These are phyloP conservation scores for Lophochroa leadbeateri DNA, from an alignment of 2,113 vertebrate species.

Conservation along the genomic window DNA sequence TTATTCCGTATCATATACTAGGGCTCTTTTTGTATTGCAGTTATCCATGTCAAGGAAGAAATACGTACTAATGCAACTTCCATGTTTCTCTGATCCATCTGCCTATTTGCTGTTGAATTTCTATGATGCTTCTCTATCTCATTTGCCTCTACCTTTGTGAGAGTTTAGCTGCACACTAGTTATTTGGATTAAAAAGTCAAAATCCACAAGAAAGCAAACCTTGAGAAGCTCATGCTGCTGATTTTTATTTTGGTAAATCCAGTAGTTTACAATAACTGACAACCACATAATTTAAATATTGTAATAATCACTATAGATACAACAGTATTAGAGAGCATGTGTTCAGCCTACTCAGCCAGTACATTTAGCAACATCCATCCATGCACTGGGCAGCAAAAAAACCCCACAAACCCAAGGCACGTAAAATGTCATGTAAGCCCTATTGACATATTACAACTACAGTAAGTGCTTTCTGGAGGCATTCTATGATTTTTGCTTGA, in stretches of 20 bases:
- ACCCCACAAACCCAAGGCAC: background rate
- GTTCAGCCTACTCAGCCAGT: background rate
- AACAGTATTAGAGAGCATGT: background rate
- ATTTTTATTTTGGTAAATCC: constrained; percentile 55
- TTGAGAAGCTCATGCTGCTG: constrained; percentile 34
- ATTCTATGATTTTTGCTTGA: background rate
- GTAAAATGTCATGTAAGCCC: background rate
- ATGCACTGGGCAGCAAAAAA: constrained; percentile 14
- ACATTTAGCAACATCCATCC: constrained; percentile 2
- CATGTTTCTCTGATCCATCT: background rate
- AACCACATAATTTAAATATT: background rate
- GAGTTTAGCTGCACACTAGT: background rate
- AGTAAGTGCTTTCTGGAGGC: background rate
- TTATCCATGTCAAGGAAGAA: background rate
- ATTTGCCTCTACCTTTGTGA: background rate
- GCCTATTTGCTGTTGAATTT: background rate
- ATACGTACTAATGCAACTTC: background rate
- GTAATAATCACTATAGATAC: background rate
- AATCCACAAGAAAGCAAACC: constrained; percentile 27
- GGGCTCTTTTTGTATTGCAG: background rate
- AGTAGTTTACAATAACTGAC: constrained; percentile 27
- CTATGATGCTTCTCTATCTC: background rate
- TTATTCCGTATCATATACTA: background rate
- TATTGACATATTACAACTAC: background rate
- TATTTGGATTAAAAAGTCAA: background rate